Evolutionary conservation across 2,797 vertebrate genomes (phyloP), one percentile per base, ranked within the genome.

Genomic region (Propithecus perrieri): DNA sequence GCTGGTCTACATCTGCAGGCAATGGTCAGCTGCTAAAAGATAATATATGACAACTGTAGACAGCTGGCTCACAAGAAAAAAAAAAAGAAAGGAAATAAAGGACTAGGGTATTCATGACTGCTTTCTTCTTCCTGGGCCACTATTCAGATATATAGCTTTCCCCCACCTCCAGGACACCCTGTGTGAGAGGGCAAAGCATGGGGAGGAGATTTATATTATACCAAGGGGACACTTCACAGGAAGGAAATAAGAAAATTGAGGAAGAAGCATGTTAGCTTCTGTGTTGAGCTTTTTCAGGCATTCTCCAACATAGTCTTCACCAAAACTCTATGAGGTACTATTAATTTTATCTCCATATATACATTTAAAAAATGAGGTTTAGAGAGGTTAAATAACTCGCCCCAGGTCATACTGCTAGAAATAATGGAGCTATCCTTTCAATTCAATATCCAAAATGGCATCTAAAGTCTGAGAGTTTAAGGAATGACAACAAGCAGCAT

Each of bases 21-120:
- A 79, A 89, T 46, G 22, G 35, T 13, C 0, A 79, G 12, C 26
- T 53, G 35, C 5, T 14, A 26, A 48, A 91, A 65, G 48, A 91
- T 50, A 20, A 33, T 55, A 57, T 3, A 13, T 59, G 20, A 38
- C 38, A 79, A 3, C 13, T 75, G 13, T 7, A 61, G 35, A 28
- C 20, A 89, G 24, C 6, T 55, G 30, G 1, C 24, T 43, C 17
- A 86, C 13, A 72, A 50, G 4, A 35, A 63, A 67, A 88, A 35
- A 67, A 88, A 55, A 78, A 79, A 20, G 41, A 55, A 69, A 11
- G 13, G 28, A 63, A 65, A 65, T 14, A 5, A 61, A 14, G 57
- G n/a, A 12, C 18, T 11, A 71, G 4, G 8, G 30, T 55, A 33
- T 0, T 2, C 5, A 43, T 3, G 15, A 20, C 28, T 3, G 2